Evolutionary conservation across 1,140 invertebrate genomes (phyloP), one percentile per base, ranked within the genome.

Genomic region (Stegodyphus dumicola): DNA sequence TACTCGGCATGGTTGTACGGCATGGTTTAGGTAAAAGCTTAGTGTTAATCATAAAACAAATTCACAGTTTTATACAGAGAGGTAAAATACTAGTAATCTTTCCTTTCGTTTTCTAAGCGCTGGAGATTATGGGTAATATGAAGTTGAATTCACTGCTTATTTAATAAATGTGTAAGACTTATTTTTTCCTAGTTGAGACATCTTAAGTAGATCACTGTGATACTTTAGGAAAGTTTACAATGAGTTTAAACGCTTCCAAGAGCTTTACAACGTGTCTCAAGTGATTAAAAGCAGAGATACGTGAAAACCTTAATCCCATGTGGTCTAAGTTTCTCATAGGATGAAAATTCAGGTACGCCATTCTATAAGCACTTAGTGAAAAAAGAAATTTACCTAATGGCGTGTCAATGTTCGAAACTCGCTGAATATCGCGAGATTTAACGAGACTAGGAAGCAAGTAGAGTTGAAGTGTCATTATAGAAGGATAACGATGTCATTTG

Each of bases 381-480:
- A 81, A 85, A 85, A 85, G 74, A 65, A 85, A 85, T 76, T 85
- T 85, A 76, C 76, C 74, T 77, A 76, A 85, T 76, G 73, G 81
- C 18, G 73, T 85, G 81, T 85, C 81, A 85, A 77, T 85, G 74
- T 75, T 83, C 80, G 60, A 51, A 66, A 33, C 81, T 76, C 81
- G 73, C 64, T 69, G 74, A 77, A 85, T 85, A 76, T 85, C 74
- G 73, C 81, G 74, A 76, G 51, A 85, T 85, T 85, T 85, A 85
- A 85, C 81, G 81, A 85, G 81, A 85, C 81, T 85, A 77, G 81
- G 81, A 85, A 85, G 74, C 56, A 53, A 85, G 74, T 85, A 33
- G 81, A 76, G 81, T 85, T 77, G 81, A 85, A 74, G 64, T 77
- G 81, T 76, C 81, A 76, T 85, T 76, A 85, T 70, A 74, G 73